Base-by-base conservation (phyloP, 2,888 invertebrate species). In the Synanthedon vespiformis region DNA sequence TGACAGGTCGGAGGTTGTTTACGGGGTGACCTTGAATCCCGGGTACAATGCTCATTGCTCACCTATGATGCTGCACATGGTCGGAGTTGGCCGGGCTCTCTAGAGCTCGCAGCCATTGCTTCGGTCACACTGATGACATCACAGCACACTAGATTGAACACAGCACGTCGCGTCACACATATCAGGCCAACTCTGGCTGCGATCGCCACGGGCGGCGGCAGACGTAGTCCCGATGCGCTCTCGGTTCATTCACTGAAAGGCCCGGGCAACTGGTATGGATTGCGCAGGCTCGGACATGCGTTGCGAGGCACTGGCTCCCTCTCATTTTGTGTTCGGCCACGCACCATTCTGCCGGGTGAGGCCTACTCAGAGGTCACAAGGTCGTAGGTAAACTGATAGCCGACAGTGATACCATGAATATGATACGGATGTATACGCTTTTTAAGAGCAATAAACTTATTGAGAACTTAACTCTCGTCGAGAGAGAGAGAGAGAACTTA, bases 311-410 rank as follows among this genome's bases (percentile, higher is more conserved):
- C 72, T 69, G 70, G 76, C 76, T 77, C 75, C 78, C 74, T 75
- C 78, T 76, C 70, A 71, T 64, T 70, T 66, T 66, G 48, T 48
- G 12, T 61, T 64, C 51, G 13, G 47, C 49, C 40, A 40, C 49
- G 40, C 22, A 14, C 16, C 27, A 47, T 22, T 51, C 70, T 71
- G 67, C 72, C 72, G 72, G 72, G 72, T 67, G 63, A 75, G 74
- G 72, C 71, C 68, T 16, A 61, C 65, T 67, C 78, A 82, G 85
- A 85, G 85, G 84, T 85, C 86, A 83, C 74, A 83, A 80, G 83
- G 82, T 81, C 64, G 72, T 63, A 65, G 65, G 66, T 67, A 67
- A 67, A 64, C 65, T 65, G 68, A 67, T 66, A 69, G 62, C 63
- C 63, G 63, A 66, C 62, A 62, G 57, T 62, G 63, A 62, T 63